Base-by-base conservation (phyloP, 2,113 vertebrate genomes). In the Cryptotis parvus region DNA sequence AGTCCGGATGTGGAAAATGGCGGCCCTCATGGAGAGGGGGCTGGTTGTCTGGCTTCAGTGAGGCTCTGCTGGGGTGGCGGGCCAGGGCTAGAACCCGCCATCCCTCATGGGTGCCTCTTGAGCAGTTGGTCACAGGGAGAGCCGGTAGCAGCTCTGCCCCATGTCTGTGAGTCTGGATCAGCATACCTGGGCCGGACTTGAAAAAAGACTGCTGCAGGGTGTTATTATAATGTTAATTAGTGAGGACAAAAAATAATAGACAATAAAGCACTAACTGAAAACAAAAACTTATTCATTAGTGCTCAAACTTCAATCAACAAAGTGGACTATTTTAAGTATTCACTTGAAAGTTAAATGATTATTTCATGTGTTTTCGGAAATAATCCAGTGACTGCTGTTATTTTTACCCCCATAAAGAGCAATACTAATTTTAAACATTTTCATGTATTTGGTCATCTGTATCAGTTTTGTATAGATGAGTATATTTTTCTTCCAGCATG, bases 301-400 rank as follows among this genome's bases (percentile, higher is more conserved):
- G 58, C 35, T 79, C 79, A 72, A 92, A 61, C 52, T 82, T 52
- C 12, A 58, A 9, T 52, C 61, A 84, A 92, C 89, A 87, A 45
- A 89, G 29, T 27, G 61, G 73, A 39, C 52, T 84, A 35, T 37
- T 80, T 90, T 83, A 72, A 76, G 76, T 87, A 58, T 94, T 91
- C n/a, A 73, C 63, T 87, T 76, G 52, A 66, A 84, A 84, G 37
- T 76, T 33, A 89, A 58, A 89, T 72, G 43, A 52, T 73, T n/a
- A 52, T 74, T 84, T 73, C 63, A 33, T 82, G 43, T 74, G 55
- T 79, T 94, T 37, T 27, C 4, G 79, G 80, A 84, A 78, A 66
- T 55, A 80, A 4, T 35, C 58, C 27, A 16, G 33, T 29, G 35
- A 45, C 2, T 26, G 24, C 22, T 29, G 9, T 9, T 49, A 2